A percentile compares a stretch with the other conserved stretches of the same genome.
These are phyloP conservation scores for Ceyx margarethae DNA, from an alignment of 2,113 vertebrate genomes.

Conservation along the genomic window DNA sequence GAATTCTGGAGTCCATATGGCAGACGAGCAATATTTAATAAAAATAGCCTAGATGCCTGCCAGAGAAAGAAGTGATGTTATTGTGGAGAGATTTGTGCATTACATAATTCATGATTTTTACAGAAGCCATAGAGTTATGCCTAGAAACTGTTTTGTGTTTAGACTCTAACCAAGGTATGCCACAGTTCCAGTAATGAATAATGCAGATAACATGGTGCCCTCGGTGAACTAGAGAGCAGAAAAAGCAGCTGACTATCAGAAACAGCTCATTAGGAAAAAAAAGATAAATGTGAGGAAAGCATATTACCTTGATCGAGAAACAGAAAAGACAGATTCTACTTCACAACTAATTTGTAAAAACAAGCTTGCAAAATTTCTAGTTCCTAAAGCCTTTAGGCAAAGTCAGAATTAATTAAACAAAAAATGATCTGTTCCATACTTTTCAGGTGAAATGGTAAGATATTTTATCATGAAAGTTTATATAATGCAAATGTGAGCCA, in stretches of 20 bases:
- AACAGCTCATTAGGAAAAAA: constrained; percentile 55
- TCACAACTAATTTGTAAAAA: constrained; percentile 62
- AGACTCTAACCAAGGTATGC: constrained; percentile 55
- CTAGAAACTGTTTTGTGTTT: constrained; percentile 66
- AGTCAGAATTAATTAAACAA: constrained; percentile 52
- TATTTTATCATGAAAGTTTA: constrained; percentile 47
- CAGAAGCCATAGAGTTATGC: constrained; percentile 48
- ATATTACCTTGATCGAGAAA: constrained; percentile 53
- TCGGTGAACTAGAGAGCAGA: constrained; percentile 62
- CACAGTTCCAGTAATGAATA: constrained; percentile 67
- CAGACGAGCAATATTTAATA: constrained; percentile 68
- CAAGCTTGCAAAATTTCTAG: constrained; percentile 28
- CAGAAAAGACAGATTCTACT: not conserved
- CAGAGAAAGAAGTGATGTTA: constrained; percentile 40
- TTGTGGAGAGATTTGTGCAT: constrained; percentile 56
- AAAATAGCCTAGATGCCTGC: constrained; percentile 60
- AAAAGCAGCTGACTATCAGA: constrained; percentile 49
- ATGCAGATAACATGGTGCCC: constrained; percentile 58
- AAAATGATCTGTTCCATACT: not conserved
- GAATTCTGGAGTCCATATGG: constrained; percentile 60
- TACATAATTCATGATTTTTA: constrained; percentile 78
- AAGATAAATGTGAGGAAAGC: constrained; percentile 6
- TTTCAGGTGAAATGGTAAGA: constrained; percentile 27
- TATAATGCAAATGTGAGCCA: constrained; percentile 41
- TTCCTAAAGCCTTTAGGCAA: constrained; percentile 57